Base-by-base conservation (phyloP, 1,140 invertebrate species). In the Bradynema listronoti region DNA sequence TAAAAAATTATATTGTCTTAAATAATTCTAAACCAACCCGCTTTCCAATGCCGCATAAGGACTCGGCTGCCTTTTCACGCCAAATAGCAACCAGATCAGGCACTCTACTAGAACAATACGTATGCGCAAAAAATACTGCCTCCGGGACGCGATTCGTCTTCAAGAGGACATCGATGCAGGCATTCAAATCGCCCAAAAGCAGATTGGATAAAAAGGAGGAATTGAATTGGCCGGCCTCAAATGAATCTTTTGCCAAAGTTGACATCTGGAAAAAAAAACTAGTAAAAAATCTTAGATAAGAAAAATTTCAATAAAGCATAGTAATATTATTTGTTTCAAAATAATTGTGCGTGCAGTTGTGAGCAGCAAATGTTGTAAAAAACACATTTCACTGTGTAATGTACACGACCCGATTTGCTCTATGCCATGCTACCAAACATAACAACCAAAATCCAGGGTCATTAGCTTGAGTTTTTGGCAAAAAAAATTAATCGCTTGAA, bases 201-300 rank as follows among this genome's bases (percentile, higher is more conserved):
- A 98, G 91, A 76, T 88, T 86, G 1, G 92, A 88, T 0, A 95
- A 78, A 79, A 98, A 99, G 7, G 91, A 85, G 19, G 97, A 87
- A 79, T 99, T 98, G 77, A 90, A 88, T 65, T 89, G 88, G n/a
- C 88, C 89, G 29, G 56, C 42, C 6, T 56, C 45, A 33, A 82
- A 77, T 61, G 87, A 84, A 47, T 85, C 83, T 0, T 84, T 82
- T 1, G 80, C 78, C 43, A 83, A 83, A 56, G 86, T 81, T 14
- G 68, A 45, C 69, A 71, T 72, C 61, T 63, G 32, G 34, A 66
- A 53, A 29, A 19, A 54, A 41, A 9, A 46, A 14, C 14, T 49
- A 42, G 33, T 49, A 14, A 14, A 49, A 43, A 14, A 49, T 42
- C 14, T n/a, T n/a, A n/a, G n/a, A 39, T 11, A 39, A 39, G 19